Evolutionary conservation across 2,888 invertebrate genomes (phyloP).

Genomic region (Mythimna ferrago): DNA sequence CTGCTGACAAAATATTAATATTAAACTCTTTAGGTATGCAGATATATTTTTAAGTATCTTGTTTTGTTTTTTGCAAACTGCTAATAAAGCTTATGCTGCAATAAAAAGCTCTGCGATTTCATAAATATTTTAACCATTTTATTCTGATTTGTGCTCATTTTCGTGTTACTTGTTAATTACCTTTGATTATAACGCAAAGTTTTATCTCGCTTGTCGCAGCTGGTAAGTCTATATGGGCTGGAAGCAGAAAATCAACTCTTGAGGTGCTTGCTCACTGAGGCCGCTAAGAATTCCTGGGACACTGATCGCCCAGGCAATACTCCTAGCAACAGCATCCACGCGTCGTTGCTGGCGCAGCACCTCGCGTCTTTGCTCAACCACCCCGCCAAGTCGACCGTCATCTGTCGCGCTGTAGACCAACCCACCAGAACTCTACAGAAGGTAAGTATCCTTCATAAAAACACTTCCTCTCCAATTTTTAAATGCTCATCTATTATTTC

Average conservation of each 20-base stretch:
- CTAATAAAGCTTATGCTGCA: not conserved
- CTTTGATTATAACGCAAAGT: conserved; percentile 6
- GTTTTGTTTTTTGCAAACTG: not conserved
- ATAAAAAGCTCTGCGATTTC: not conserved
- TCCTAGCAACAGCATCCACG: conserved; percentile 95
- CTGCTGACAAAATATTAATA: not conserved
- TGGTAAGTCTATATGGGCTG: conserved; percentile 97
- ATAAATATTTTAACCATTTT: not conserved
- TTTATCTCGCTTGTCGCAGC: conserved; percentile 87
- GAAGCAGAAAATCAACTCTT: conserved; percentile 99
- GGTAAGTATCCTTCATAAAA: conserved; percentile 71
- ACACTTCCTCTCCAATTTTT: conserved; percentile 1
- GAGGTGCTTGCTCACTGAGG: conserved; percentile 96
- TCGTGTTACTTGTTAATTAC: not conserved
- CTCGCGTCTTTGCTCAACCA: conserved; percentile 95
- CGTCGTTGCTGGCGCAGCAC: conserved; percentile 87
- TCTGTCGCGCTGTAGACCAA: conserved; percentile 97
- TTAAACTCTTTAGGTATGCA: no score
- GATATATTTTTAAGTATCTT: not conserved
- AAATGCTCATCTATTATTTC: conserved; percentile 43
- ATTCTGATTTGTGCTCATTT: not conserved
- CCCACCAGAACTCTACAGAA: conserved; percentile 93
- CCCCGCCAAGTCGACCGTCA: conserved; percentile 96
- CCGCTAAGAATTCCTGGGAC: conserved; percentile 95
- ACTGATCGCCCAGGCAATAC: conserved; percentile 92